A percentile compares a stretch with the other conserved stretches of the same genome.
These are phyloP conservation scores for Sebastes elongatus DNA, from an alignment of 2,797 vertebrate species.

Conservation along the genomic window DNA sequence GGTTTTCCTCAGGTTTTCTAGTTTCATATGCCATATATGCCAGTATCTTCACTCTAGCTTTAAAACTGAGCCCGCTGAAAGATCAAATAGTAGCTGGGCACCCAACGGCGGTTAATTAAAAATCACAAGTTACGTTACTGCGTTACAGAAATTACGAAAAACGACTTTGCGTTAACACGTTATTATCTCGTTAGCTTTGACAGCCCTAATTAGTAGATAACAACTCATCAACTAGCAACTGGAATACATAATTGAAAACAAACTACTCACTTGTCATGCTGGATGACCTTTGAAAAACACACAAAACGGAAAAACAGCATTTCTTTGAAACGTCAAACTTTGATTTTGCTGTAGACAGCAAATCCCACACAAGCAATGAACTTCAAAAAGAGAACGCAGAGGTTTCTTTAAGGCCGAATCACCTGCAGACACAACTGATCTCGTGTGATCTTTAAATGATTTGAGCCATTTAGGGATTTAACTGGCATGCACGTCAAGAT, in stretches of 20 bases:
- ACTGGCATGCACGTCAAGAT: neutral
- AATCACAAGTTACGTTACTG: too few species aligned
- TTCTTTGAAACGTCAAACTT: constrained; percentile 15
- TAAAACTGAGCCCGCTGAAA: too few species aligned
- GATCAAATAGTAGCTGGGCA: too few species aligned
- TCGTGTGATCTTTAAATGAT: constrained; percentile 15
- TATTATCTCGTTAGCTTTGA: too few species aligned
- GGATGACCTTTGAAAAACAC: neutral
- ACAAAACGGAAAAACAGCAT: neutral
- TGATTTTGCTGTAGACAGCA: constrained; percentile 32
- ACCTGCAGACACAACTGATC: neutral
- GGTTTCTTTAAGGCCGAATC: constrained; percentile 5
- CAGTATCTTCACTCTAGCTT: too few species aligned
- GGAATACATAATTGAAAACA: neutral
- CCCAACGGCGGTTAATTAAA: too few species aligned
- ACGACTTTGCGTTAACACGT: too few species aligned
- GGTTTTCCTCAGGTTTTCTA: accelerated
- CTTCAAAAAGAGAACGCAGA: constrained; percentile 8
- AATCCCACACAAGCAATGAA: constrained; percentile 1
- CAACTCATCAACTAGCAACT: neutral
- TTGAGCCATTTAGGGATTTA: constrained; percentile 23
- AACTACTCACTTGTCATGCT: neutral
- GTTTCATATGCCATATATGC: too few species aligned
- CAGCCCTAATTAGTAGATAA: neutral
- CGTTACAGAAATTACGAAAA: accelerated